Percentiles rank a stretch among this genome's conserved stretches.
Evolutionary conservation across 64 coral and sea anemone genomes (phyloP).

Genomic region (Actinia tenebrosa): DNA sequence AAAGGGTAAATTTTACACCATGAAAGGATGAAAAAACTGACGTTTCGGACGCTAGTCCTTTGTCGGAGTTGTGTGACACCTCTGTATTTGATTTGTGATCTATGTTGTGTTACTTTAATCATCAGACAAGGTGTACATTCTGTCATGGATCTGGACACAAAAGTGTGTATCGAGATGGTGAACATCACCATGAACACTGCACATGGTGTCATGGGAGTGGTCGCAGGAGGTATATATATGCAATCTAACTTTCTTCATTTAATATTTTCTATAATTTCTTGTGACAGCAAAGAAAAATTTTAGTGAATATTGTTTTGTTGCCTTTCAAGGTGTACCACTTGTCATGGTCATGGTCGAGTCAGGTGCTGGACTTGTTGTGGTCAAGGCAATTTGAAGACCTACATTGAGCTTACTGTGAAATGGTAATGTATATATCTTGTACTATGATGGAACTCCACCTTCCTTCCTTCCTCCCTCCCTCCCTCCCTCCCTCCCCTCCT

Average conservation of each 20-base stretch:
- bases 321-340: slow-evolving; percentile 54
- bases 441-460: too few relatives aligned
- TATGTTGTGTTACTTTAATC: neutral
- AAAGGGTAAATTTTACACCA: too few relatives aligned
- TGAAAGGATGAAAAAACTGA: too few relatives aligned
- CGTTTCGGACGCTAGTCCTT: too few relatives aligned
- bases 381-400: slow-evolving; percentile 58
- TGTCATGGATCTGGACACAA: slow-evolving; percentile 59
- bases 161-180: slow-evolving; percentile 56
- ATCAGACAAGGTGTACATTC: slow-evolving; percentile 52
- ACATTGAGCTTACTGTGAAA: slow-evolving; percentile 59
- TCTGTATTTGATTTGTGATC: neutral
- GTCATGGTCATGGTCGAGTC: slow-evolving; percentile 59
- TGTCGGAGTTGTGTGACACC: too few relatives aligned
- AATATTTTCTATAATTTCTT: too few relatives aligned
- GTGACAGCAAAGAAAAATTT: too few relatives aligned
- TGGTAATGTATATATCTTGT: slow-evolving; percentile 22
- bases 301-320: neutral
- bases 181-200: slow-evolving; percentile 39
- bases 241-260: neutral
- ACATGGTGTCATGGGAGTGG: slow-evolving; percentile 74
- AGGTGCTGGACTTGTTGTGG: slow-evolving; percentile 65
- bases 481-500: too few relatives aligned
- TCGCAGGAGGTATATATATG: slow-evolving; percentile 33
- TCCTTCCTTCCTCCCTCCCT: too few relatives aligned